Percentiles rank a stretch among this genome's conserved stretches.
phyloP scores from a whole-genome alignment of 1,140 invertebrate genomes.

The Drosophila nigromelanica region DNA sequence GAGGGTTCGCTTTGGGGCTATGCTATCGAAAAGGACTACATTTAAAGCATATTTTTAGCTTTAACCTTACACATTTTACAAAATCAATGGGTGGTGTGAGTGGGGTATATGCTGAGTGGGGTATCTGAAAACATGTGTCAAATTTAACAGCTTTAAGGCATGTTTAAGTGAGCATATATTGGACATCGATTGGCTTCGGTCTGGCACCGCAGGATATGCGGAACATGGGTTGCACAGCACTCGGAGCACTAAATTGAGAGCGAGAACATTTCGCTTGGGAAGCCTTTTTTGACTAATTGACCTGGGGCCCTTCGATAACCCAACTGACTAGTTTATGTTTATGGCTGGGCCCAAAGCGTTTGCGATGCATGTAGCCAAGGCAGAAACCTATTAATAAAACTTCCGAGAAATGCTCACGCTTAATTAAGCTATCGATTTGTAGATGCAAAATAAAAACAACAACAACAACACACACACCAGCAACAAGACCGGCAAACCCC shows the following conservation, averaged over 20 bases:
- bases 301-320: conserved; percentile 56
- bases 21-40: not conserved
- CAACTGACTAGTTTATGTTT: conserved; percentile 49
- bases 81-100: not conserved
- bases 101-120: not conserved
- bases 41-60: conserved; percentile 70
- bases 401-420: conserved; percentile 67
- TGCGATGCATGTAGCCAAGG: conserved; percentile 44
- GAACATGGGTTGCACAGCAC: not conserved
- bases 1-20: not conserved
- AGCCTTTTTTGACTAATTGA: conserved; percentile 69
- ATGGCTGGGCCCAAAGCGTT: conserved; percentile 24
- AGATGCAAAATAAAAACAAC: conserved; percentile 24
- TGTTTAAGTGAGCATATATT: conserved; percentile 64
- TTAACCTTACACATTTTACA: conserved; percentile 58
- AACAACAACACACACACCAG: not conserved
- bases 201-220: conserved; percentile 33
- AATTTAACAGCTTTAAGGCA: conserved; percentile 64
- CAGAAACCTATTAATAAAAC: conserved; percentile 73
- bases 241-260: not conserved
- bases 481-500: not conserved
- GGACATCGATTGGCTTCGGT: conserved; percentile 48
- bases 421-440: conserved; percentile 80
- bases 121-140: conserved; percentile 11
- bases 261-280: conserved; percentile 18